Percentiles rank a stretch among this genome's conserved stretches.
Evolutionary conservation across 2,888 invertebrate genomes (phyloP).

Genomic region (Pollenia angustigena): DNA sequence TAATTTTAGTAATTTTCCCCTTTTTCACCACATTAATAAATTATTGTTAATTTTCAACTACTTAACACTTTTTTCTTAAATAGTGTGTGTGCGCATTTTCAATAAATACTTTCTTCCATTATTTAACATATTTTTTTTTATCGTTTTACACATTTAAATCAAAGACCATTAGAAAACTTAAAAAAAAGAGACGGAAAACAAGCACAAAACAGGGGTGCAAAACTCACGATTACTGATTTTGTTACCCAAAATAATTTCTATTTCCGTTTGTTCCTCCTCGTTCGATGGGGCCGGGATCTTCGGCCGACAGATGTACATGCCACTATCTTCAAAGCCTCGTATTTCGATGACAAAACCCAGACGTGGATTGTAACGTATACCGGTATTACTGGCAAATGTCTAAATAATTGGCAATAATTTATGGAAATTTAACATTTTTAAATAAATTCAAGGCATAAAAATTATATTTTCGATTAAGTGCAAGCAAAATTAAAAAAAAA

Average conservation of each 20-base stretch:
- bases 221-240: slow-evolving; percentile 83
- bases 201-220: slow-evolving; percentile 84
- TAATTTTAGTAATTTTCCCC: slow-evolving; percentile 29
- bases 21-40: slow-evolving; percentile 38
- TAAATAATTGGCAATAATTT: slow-evolving; percentile 72
- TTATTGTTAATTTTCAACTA: slow-evolving; percentile 44
- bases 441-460: neutral
- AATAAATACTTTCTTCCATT: slow-evolving; percentile 55
- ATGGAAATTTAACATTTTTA: slow-evolving; percentile 31
- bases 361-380: slow-evolving; percentile 81
- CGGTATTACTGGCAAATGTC: slow-evolving; percentile 80
- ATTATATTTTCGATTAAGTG: slow-evolving; percentile 23
- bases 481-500: slow-evolving; percentile 46
- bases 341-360: slow-evolving; percentile 82
- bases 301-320: slow-evolving; percentile 81
- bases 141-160: slow-evolving; percentile 61
- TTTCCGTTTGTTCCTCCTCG: slow-evolving; percentile 78
- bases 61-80: slow-evolving; percentile 61
- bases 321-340: slow-evolving; percentile 80
- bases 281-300: slow-evolving; percentile 78
- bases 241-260: slow-evolving; percentile 79
- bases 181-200: slow-evolving; percentile 80
- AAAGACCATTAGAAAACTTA: slow-evolving; percentile 70
- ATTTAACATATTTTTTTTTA: slow-evolving; percentile 28
- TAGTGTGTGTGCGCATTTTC: slow-evolving; percentile 51